phyloP scores from a whole-genome alignment of 1,140 invertebrate genomes.

The Saccostrea echinata region DNA sequence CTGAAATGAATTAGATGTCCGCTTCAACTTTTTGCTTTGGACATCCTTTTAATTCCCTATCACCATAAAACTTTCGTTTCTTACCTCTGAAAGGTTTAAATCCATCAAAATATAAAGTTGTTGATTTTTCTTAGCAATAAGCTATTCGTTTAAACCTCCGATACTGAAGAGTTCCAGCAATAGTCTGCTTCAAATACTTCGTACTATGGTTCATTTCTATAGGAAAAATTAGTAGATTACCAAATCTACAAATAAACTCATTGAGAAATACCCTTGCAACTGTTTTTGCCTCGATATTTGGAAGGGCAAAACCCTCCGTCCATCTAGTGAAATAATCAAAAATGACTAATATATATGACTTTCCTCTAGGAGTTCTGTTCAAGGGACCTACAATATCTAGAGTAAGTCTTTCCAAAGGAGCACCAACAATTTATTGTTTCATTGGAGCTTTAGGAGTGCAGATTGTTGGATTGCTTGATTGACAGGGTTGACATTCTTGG shows the following conservation, averaged over 20 bases:
- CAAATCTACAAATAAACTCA: conserved; percentile 53
- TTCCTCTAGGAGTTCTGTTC: conserved; percentile 57
- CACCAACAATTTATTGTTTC: conserved; percentile 24
- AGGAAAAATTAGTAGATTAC: too few species aligned
- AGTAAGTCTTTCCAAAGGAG: conserved; percentile 53
- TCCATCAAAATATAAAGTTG: too few species aligned
- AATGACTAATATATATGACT: conserved; percentile 59
- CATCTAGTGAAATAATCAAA: conserved; percentile 57
- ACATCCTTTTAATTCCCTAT: too few species aligned
- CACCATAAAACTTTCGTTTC: too few species aligned
- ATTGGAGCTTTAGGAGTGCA: not conserved
- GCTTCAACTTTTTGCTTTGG: too few species aligned
- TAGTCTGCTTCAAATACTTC: conserved; percentile 37
- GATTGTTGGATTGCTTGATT: not conserved
- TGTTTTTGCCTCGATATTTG: conserved; percentile 6
- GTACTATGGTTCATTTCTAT: too few species aligned
- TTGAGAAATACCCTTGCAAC: conserved; percentile 62
- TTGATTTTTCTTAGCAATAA: too few species aligned
- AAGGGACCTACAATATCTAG: conserved; percentile 67
- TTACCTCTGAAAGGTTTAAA: too few species aligned
- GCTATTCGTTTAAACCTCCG: too few species aligned
- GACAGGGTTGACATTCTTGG: not conserved
- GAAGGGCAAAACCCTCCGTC: conserved; percentile 50
- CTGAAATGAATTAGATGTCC: too few species aligned
- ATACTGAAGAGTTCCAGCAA: too few species aligned